These are phyloP conservation scores for Gymnodraco acuticeps DNA, from an alignment of 2,797 vertebrate genomes.

Conservation along the genomic window DNA sequence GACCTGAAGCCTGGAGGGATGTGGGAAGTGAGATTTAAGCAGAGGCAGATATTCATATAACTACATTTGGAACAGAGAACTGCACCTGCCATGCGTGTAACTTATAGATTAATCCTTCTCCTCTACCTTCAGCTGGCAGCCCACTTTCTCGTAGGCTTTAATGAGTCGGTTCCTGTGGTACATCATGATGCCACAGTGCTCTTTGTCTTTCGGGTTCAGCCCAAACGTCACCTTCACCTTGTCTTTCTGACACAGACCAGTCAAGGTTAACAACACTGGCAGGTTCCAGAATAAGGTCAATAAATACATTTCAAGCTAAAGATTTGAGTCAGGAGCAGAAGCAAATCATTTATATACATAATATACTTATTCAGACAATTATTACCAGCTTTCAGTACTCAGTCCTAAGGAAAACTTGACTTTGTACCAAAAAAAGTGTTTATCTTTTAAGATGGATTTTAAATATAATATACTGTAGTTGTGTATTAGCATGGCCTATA, in stretches of 20 bases:
- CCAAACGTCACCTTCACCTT: conserved; percentile 89
- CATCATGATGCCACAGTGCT: conserved; percentile 88
- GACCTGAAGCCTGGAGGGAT: conserved; percentile 75
- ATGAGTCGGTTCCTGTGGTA: conserved; percentile 90
- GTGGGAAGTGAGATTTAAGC: not conserved
- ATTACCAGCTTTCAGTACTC: too few relatives aligned
- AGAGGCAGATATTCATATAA: not conserved
- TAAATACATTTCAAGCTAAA: not conserved
- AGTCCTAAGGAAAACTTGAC: not conserved
- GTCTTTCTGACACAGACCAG: conserved; percentile 81
- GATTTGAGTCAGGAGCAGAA: not conserved
- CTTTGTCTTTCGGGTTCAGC: conserved; percentile 84
- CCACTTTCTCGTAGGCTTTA: conserved; percentile 89
- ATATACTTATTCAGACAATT: too few relatives aligned
- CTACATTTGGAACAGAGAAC: not conserved
- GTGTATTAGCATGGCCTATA: not conserved
- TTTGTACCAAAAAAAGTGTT: not conserved
- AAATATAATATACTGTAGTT: not conserved
- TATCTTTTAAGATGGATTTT: too few relatives aligned
- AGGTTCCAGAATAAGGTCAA: not conserved
- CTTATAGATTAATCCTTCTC: not conserved
- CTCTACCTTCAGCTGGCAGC: conserved; percentile 86
- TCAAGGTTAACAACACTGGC: conserved; percentile 57
- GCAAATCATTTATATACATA: too few relatives aligned
- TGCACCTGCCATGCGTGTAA: not conserved